Evolutionary conservation across 1,140 invertebrate species (phyloP).

Genomic region (Myzus persicae): DNA sequence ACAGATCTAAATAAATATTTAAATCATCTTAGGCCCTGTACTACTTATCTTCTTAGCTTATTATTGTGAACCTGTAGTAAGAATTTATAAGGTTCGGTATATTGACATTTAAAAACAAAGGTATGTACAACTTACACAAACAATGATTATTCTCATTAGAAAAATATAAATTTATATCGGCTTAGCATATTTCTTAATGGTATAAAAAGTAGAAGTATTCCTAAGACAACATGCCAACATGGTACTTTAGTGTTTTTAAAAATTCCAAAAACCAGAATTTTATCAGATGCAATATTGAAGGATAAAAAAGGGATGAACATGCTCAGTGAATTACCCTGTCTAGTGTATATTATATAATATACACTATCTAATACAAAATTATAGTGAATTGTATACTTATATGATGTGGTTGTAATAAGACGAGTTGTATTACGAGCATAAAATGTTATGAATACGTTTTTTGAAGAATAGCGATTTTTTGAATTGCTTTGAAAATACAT

Average conservation of each 20-base stretch:
- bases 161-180: neutral
- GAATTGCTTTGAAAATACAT: neutral
- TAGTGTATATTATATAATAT: neutral
- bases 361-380: no score
- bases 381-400: no score
- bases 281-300: no score
- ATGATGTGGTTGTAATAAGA: neutral
- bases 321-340: neutral
- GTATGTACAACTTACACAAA: neutral
- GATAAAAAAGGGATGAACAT: no score
- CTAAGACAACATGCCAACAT: no score
- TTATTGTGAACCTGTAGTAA: no score
- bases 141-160: neutral
- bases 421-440: neutral
- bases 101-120: neutral
- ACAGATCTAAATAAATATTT: no score
- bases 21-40: no score
- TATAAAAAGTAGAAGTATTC: neutral
- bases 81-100: neutral
- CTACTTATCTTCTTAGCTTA: no score
- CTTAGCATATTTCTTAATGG: neutral
- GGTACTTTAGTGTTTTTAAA: no score
- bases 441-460: neutral
- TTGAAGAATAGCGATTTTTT: neutral
- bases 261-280: no score